Conservation (phyloP, 30 jellyfish, hydroid and myxozoan species). For the Rhopilema esculentum region DNA sequence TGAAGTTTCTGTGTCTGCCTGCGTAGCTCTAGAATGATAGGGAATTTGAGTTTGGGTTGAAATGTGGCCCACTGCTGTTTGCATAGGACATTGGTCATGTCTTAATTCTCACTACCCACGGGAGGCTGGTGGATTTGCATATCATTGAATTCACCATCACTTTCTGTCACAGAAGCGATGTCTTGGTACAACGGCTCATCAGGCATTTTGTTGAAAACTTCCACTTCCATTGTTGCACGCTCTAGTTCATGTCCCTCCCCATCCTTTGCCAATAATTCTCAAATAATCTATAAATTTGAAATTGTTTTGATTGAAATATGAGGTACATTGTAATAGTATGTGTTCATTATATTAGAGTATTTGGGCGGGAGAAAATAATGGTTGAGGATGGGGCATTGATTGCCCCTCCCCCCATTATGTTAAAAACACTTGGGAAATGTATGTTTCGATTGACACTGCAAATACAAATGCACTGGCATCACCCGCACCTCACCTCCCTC, state of each 20-base stretch:
- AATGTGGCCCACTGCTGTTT: neutral
- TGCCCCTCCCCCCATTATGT: neutral
- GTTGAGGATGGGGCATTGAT: neutral
- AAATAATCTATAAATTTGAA: conserved; percentile 3
- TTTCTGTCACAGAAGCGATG: neutral
- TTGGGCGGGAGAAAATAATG: neutral
- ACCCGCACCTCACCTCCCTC: neutral
- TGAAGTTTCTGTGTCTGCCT: conserved; percentile 1
- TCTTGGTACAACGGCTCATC: neutral
- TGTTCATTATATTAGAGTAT: neutral
- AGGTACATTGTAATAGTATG: neutral
- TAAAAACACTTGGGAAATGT: neutral
- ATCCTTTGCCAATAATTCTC: neutral
- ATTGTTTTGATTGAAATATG: neutral
- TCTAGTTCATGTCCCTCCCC: neutral
- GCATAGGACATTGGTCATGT: neutral
- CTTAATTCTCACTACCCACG: neutral
- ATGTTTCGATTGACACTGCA: neutral
- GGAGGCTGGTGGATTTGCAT: neutral
- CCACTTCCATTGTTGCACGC: neutral
- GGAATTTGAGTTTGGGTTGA: conserved; percentile 13
- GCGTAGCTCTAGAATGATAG: conserved; percentile 15
- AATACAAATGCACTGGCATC: neutral
- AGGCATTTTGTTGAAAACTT: neutral
- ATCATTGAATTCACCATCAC: neutral